A percentile compares a stretch with the other conserved stretches of the same genome.
phyloP scores from a whole-genome alignment of 1,140 invertebrate genomes.

The Araneus ventricosus region DNA sequence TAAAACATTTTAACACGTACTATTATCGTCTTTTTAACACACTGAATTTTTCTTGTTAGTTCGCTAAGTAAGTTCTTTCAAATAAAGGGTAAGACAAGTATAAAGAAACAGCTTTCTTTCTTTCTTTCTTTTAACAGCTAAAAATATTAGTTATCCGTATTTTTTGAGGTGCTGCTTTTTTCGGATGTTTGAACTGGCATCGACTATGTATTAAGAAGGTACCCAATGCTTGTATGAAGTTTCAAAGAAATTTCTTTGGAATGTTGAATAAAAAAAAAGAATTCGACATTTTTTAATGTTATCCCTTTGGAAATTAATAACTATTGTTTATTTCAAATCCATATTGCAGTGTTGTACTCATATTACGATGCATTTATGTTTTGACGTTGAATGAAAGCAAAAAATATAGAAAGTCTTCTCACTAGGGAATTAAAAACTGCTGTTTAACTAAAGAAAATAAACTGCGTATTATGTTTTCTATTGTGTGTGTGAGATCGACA shows the following conservation, averaged over 20 bases:
- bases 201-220: neutral
- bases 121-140: neutral
- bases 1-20: slow-evolving; percentile 52
- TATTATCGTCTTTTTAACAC: slow-evolving; percentile 39
- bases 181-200: neutral
- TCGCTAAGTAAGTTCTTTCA: slow-evolving; percentile 47
- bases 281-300: neutral
- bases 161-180: neutral
- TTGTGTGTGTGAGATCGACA: too few relatives aligned
- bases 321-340: neutral
- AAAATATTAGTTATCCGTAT: slow-evolving; percentile 9
- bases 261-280: neutral
- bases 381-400: too few relatives aligned
- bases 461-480: too few relatives aligned
- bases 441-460: too few relatives aligned
- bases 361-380: too few relatives aligned
- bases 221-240: neutral
- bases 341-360: too few relatives aligned
- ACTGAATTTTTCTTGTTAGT: neutral
- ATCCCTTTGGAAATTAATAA: neutral
- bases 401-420: too few relatives aligned
- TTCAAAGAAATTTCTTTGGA: neutral
- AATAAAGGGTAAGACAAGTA: neutral
- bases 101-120: slow-evolving; percentile 29
- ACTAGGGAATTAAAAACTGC: too few relatives aligned